phyloP scores from a whole-genome alignment of 2,888 invertebrate species.

The Caenorhabditis sp. region DNA sequence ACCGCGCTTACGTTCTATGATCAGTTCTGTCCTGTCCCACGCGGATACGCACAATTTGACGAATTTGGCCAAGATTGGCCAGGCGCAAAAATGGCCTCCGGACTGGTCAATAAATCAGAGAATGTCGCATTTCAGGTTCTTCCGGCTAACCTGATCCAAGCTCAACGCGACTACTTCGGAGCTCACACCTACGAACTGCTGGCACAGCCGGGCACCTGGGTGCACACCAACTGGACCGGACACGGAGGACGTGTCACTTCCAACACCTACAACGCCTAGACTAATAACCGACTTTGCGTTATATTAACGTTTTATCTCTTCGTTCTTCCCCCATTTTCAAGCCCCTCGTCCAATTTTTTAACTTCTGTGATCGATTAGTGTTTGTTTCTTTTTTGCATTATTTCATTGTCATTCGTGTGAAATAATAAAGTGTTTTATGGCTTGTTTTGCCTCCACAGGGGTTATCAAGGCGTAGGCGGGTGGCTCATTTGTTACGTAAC shows the following conservation, averaged over 20 bases:
- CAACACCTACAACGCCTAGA: slow-evolving; percentile 89
- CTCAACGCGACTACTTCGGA: slow-evolving; percentile 91
- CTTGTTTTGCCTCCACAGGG: slow-evolving; percentile 17
- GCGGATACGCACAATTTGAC: slow-evolving; percentile 22
- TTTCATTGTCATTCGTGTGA: slow-evolving; percentile 43
- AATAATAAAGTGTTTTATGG: slow-evolving; percentile 50
- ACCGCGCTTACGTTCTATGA: slow-evolving; percentile 30
- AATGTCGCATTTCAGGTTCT: slow-evolving; percentile 81
- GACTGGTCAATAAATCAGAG: not conserved
- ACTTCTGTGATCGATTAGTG: slow-evolving; percentile 39
- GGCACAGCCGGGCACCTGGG: slow-evolving; percentile 88
- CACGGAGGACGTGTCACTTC: slow-evolving; percentile 95
- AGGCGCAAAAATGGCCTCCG: not conserved
- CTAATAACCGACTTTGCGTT: slow-evolving; percentile 10
- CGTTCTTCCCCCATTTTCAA: not conserved
- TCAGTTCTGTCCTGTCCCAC: slow-evolving; percentile 11
- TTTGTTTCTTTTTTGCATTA: slow-evolving; percentile 32
- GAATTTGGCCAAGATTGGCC: slow-evolving; percentile 30
- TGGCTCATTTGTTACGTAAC: slow-evolving; percentile 16
- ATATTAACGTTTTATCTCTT: slow-evolving; percentile 38
- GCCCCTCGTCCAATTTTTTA: slow-evolving; percentile 11
- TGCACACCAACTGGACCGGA: slow-evolving; percentile 99
- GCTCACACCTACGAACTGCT: slow-evolving; percentile 97
- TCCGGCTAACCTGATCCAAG: slow-evolving; percentile 94
- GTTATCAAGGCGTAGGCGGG: slow-evolving; percentile 9